Conservation (phyloP, 1,140 invertebrate genomes). For the Contarinia nasturtii region DNA sequence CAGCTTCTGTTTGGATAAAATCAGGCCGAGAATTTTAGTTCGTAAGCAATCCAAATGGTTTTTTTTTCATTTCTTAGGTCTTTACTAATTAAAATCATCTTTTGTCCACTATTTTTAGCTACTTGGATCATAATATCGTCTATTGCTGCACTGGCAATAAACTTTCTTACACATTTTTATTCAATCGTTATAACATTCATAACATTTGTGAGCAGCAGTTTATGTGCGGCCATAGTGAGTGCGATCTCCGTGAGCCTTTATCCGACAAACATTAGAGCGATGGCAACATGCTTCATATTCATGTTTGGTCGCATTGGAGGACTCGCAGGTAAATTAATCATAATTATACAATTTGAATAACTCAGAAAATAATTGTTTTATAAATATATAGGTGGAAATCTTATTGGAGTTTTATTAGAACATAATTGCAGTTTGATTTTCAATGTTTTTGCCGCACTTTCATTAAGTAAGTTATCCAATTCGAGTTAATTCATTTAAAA, state of each 20-base stretch:
- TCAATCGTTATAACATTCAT: conserved; percentile 3
- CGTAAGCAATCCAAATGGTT: no score
- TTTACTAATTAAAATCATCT: no score
- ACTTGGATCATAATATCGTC: no score
- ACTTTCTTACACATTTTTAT: not conserved
- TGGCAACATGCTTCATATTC: not conserved
- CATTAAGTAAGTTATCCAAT: not conserved
- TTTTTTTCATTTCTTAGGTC: no score
- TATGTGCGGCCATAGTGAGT: not conserved
- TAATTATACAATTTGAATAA: no score
- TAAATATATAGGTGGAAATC: no score
- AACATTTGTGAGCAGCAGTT: conserved; percentile 3
- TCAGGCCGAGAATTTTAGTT: not conserved
- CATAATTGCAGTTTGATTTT: not conserved
- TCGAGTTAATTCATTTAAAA: no score
- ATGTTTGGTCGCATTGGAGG: not conserved
- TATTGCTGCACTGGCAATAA: not conserved
- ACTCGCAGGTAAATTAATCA: no score
- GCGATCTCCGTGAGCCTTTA: not conserved
- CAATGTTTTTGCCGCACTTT: not conserved
- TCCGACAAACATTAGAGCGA: not conserved
- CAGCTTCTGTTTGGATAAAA: not conserved
- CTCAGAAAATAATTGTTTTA: no score
- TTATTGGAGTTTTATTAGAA: not conserved
- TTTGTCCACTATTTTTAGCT: no score